Percentiles rank a stretch among this genome's conserved stretches.
Conservation (phyloP, 92 coral and sea anemone species). For the Anthopleura xanthogrammica region DNA sequence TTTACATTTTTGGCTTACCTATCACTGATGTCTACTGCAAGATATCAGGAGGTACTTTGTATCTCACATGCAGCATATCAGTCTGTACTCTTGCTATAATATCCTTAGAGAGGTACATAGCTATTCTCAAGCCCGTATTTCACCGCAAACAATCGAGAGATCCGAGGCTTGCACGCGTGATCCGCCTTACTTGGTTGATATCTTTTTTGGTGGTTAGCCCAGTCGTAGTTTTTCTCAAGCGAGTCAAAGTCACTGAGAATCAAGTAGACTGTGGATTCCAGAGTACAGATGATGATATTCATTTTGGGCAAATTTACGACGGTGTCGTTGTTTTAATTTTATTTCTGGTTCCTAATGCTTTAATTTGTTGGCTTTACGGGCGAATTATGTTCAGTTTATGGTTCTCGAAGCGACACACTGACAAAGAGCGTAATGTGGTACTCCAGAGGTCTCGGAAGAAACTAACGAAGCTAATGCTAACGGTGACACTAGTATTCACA, state of each 20-base stretch:
- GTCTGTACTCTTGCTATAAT: slow-evolving; percentile 41
- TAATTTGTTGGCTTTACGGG: slow-evolving; percentile 35
- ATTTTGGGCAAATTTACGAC: slow-evolving; percentile 41
- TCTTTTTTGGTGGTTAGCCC: slow-evolving; percentile 28
- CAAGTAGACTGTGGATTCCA: slow-evolving; percentile 38
- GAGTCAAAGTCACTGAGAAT: slow-evolving; percentile 16
- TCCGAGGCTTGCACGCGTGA: slow-evolving; percentile 1
- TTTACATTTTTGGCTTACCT: background rate
- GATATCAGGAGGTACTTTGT: slow-evolving; percentile 37
- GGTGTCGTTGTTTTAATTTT: slow-evolving; percentile 28
- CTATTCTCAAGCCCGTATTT: slow-evolving; percentile 35
- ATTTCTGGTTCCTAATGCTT: slow-evolving; percentile 35
- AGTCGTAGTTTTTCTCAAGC: slow-evolving; percentile 28
- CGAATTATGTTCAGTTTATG: slow-evolving; percentile 38
- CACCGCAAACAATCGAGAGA: slow-evolving; percentile 8
- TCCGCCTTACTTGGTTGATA: slow-evolving; percentile 28
- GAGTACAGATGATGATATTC: background rate
- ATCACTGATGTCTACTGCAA: slow-evolving; percentile 44
- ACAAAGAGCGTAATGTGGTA: slow-evolving; percentile 21
- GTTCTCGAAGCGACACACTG: slow-evolving; percentile 15
- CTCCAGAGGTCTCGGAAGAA: slow-evolving; percentile 38
- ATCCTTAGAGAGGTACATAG: slow-evolving; percentile 41
- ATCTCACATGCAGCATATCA: slow-evolving; percentile 45
- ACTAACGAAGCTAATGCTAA: slow-evolving; percentile 35
- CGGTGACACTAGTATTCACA: slow-evolving; percentile 36